Conservation (phyloP, 37 sponge, comb jelly and placozoan genomes). For the Theonella swinhoei region DNA sequence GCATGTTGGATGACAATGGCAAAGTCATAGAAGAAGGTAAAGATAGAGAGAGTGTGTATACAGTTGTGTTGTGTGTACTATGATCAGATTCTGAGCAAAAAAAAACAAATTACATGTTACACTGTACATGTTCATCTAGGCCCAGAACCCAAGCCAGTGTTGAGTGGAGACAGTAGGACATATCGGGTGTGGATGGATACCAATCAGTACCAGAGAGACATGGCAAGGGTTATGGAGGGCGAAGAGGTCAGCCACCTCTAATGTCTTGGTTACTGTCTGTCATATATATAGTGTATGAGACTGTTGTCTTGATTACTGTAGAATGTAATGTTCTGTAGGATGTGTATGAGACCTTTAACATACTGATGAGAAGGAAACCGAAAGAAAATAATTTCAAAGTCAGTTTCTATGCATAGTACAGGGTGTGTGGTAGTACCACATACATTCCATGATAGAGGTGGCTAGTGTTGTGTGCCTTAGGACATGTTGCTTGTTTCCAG, state of each 20-base stretch:
- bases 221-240: constrained; percentile 69
- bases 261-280: not conserved
- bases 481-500: too few relatives aligned
- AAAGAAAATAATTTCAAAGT: constrained; percentile 99
- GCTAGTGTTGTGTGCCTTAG: too few relatives aligned
- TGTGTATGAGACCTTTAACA: constrained; percentile 90
- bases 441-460: too few relatives aligned
- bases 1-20: constrained; percentile 96
- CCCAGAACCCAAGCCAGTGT: constrained; percentile 82
- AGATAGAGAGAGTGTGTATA: not conserved
- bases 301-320: not conserved
- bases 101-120: too few relatives aligned
- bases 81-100: too few relatives aligned
- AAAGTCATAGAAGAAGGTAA: constrained; percentile 90
- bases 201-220: constrained; percentile 97
- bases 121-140: too few relatives aligned
- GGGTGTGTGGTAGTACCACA: too few relatives aligned
- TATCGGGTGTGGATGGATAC: constrained; percentile 94
- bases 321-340: constrained; percentile 57
- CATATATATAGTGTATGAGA: not conserved
- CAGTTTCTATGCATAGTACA: not conserved
- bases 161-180: constrained; percentile 70
- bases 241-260: constrained; percentile 49
- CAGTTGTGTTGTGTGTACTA: too few relatives aligned
- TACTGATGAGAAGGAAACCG: constrained; percentile 93